Conservation (phyloP, 2,113 vertebrate species). For the Malaclemys terrapin region DNA sequence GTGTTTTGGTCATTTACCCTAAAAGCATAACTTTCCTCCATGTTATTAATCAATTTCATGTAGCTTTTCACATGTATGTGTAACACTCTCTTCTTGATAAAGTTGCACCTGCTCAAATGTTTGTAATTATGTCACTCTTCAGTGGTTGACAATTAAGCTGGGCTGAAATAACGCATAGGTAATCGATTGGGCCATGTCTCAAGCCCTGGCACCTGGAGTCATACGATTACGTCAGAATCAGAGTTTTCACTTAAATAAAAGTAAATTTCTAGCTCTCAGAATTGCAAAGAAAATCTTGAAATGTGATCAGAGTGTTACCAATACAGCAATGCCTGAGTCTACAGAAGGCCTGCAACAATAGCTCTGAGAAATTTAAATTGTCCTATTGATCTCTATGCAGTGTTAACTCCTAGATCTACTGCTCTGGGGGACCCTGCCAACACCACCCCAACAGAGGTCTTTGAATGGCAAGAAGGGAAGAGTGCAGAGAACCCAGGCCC, state of each 20-base stretch:
- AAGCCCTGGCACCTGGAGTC: not conserved
- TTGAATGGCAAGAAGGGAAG: not conserved
- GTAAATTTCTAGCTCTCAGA: not conserved
- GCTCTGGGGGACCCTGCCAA: not conserved
- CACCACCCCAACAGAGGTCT: not conserved
- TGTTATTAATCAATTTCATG: not conserved
- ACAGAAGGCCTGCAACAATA: not conserved
- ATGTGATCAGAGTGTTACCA: not conserved
- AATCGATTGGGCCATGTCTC: not conserved
- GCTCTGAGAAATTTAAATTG: not conserved
- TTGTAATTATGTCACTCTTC: not conserved
- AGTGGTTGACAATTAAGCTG: not conserved
- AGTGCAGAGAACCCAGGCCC: too few species aligned
- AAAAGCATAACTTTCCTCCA: not conserved
- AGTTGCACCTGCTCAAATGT: not conserved
- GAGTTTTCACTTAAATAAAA: not conserved
- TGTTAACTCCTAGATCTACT: not conserved
- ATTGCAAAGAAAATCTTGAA: conserved; percentile 3
- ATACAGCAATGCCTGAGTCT: not conserved
- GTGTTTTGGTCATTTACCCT: not conserved
- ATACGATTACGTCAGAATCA: not conserved
- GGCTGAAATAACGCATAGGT: not conserved
- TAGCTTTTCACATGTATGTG: not conserved
- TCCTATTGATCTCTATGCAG: not conserved
- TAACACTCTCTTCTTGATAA: not conserved